A percentile compares a stretch with the other conserved stretches of the same genome.
Conservation (phyloP, 2,797 vertebrate genomes). For the Sternarchorhynchus goeldii region DNA sequence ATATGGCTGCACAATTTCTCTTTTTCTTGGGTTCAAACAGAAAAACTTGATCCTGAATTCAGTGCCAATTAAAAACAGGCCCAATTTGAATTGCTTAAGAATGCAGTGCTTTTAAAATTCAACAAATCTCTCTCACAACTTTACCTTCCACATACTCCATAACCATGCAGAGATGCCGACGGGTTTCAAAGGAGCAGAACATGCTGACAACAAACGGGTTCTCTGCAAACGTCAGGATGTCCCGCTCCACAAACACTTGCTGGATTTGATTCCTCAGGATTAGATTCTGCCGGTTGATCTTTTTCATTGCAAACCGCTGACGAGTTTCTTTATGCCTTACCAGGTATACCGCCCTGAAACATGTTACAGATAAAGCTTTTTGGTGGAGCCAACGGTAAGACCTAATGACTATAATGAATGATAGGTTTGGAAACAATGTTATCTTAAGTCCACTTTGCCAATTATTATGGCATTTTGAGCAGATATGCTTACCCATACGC, state of each 20-base stretch:
- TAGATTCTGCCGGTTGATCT: slow-evolving; percentile 98
- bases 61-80: not conserved
- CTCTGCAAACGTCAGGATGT: slow-evolving; percentile 96
- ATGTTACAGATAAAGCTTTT: slow-evolving; percentile 16
- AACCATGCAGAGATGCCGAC: slow-evolving; percentile 96
- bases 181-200: slow-evolving; percentile 97
- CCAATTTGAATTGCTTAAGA: not conserved
- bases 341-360: slow-evolving; percentile 87
- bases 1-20: not conserved
- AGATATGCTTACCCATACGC: slow-evolving; percentile 88
- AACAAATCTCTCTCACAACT: slow-evolving; percentile 4
- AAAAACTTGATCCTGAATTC: not conserved
- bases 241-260: slow-evolving; percentile 95
- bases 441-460: not conserved
- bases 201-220: slow-evolving; percentile 98
- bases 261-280: slow-evolving; percentile 97
- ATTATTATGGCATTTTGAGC: not conserved
- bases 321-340: slow-evolving; percentile 92
- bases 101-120: not conserved
- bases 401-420: not conserved
- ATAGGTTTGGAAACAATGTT: not conserved
- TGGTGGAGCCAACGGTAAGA: not conserved
- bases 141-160: slow-evolving; percentile 99
- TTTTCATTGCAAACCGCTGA: slow-evolving; percentile 97
- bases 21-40: too few relatives aligned